A percentile compares a stretch with the other conserved stretches of the same genome.
phyloP scores from a whole-genome alignment of 1,140 invertebrate genomes.

The Drosophila nannoptera region DNA sequence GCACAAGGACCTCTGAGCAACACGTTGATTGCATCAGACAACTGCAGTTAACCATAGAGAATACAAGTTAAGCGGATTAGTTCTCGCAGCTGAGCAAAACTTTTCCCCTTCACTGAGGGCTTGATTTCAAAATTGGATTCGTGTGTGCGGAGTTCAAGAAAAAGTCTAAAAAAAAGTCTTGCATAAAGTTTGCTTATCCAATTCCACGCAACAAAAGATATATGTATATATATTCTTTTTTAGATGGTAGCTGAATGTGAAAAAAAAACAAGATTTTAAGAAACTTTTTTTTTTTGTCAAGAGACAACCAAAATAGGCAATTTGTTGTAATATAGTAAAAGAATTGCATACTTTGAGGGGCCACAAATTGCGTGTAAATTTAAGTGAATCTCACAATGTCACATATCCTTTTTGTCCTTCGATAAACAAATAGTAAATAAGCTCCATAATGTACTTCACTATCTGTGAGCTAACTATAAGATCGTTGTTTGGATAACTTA shows the following conservation, averaged over 20 bases:
- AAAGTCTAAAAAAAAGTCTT: too few relatives aligned
- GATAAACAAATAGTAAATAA: too few relatives aligned
- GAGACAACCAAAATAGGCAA: too few relatives aligned
- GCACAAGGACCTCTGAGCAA: neutral
- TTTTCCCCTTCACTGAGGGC: neutral
- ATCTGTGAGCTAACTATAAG: neutral
- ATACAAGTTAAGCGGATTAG: slow-evolving; percentile 9
- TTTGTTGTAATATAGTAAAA: too few relatives aligned
- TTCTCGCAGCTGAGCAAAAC: neutral
- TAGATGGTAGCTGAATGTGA: too few relatives aligned
- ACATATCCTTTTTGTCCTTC: too few relatives aligned
- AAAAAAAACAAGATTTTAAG: too few relatives aligned
- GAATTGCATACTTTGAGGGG: neutral
- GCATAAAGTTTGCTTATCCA: too few relatives aligned
- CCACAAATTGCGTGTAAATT: neutral
- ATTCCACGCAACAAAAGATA: too few relatives aligned
- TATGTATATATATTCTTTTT: too few relatives aligned
- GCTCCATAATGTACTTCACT: neutral
- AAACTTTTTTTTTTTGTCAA: too few relatives aligned
- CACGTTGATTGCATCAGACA: neutral
- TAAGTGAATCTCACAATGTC: neutral
- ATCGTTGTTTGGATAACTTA: slow-evolving; percentile 6
- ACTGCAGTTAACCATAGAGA: neutral
- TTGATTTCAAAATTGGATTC: neutral
- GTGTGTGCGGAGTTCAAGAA: neutral